Conservation (phyloP, 1,140 invertebrate genomes). For the Gonatopus flavifemur region DNA sequence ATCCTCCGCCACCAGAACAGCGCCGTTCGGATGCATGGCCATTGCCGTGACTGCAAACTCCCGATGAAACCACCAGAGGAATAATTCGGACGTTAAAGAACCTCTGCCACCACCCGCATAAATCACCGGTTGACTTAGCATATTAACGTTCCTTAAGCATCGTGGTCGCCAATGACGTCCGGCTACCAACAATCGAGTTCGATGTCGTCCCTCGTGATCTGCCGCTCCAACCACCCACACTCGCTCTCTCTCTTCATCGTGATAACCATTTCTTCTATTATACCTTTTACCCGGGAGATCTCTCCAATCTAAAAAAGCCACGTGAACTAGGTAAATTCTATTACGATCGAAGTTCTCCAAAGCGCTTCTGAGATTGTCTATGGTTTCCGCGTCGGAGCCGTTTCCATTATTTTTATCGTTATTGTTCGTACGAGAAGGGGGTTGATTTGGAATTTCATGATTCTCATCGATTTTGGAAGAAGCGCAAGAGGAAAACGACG, state of each 20-base stretch:
- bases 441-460: background rate
- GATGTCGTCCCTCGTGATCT: slow-evolving; percentile 56
- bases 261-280: background rate
- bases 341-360: slow-evolving; percentile 50
- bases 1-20: slow-evolving; percentile 51
- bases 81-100: slow-evolving; percentile 55
- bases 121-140: slow-evolving; percentile 60
- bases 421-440: background rate
- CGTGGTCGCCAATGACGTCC: slow-evolving; percentile 58
- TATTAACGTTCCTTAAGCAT: slow-evolving; percentile 58
- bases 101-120: slow-evolving; percentile 60
- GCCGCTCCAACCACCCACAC: slow-evolving; percentile 59
- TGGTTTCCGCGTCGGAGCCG: slow-evolving; percentile 12
- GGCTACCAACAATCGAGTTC: slow-evolving; percentile 57
- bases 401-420: no score
- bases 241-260: slow-evolving; percentile 41
- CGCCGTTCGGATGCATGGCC: slow-evolving; percentile 55
- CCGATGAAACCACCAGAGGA: slow-evolving; percentile 60
- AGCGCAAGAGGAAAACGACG: slow-evolving; percentile 18
- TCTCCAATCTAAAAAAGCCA: slow-evolving; percentile 56
- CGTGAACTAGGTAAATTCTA: slow-evolving; percentile 56
- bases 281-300: slow-evolving; percentile 51
- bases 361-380: slow-evolving; percentile 35
- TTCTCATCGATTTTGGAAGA: slow-evolving; percentile 24
- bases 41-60: slow-evolving; percentile 59